Percentiles rank a stretch among this genome's conserved stretches.
Conservation (phyloP, 2,797 vertebrate genomes). For the Lophura swinhoii region DNA sequence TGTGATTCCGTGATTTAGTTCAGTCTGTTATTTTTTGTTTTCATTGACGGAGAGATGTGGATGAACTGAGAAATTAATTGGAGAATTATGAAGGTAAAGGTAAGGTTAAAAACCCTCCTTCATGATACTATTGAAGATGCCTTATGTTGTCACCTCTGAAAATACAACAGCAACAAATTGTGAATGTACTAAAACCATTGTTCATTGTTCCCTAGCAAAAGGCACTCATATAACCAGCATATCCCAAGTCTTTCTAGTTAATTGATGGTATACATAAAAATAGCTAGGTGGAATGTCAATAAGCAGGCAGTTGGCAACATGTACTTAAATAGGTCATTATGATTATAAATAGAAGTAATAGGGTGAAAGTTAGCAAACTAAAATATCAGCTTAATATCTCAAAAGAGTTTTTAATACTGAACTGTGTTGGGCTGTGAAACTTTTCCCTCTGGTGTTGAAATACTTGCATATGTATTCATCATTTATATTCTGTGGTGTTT, state of each 20-base stretch:
- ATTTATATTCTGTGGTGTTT: constrained; percentile 38
- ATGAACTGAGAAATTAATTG: background rate
- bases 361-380: background rate
- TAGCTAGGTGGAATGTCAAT: background rate
- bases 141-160: background rate
- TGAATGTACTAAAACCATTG: background rate
- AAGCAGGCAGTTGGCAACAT: constrained; percentile 13
- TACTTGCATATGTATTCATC: constrained; percentile 37
- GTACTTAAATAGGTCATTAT: constrained; percentile 22
- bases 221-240: background rate
- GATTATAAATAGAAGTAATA: constrained; percentile 51
- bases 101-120: background rate
- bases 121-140: background rate
- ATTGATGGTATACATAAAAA: background rate
- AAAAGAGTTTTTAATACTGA: constrained; percentile 20
- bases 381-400: constrained; percentile 9
- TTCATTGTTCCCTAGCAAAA: background rate
- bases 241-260: background rate
- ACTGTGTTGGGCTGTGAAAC: constrained; percentile 48
- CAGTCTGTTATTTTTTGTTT: background rate
- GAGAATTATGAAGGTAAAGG: background rate
- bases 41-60: background rate
- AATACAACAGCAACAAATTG: background rate
- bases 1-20: background rate
- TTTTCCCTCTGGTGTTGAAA: constrained; percentile 32